Base-by-base conservation (phyloP, 2,113 vertebrate genomes). In the Cyprinodon tularosa region DNA sequence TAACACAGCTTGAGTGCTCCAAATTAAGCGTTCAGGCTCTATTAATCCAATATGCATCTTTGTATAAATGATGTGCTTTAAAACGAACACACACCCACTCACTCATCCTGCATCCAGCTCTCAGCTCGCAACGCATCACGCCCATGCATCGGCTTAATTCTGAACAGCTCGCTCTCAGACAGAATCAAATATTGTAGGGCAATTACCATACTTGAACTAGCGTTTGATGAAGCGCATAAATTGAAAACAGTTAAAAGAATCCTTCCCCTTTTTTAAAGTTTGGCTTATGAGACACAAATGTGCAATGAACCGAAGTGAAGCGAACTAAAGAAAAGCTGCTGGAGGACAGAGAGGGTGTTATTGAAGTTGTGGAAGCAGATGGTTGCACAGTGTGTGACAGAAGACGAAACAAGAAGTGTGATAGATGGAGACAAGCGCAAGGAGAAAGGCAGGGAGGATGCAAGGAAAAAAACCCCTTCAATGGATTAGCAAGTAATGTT, bases 351-450 rank as follows among this genome's bases (percentile, higher is more conserved):
- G 66, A 1, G 76, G 75, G 74, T 50, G 85, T 82, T 87, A 91
- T 86, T 92, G 90, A 91, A 93, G 88, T 89, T 88, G 60, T 83
- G 62, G 79, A 81, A 86, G 80, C 90, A 93, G 93, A 93, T 92
- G 90, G 86, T 76, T 67, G 83, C 88, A 74, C 90, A 89, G 91
- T 89, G 88, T 87, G 88, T 82, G 82, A 66, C 9, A 15, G 80
- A 78, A 86, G 60, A 74, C 74, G 74, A 53, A 75, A 79, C 68
- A 60, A 71, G 78, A 59, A 79, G 83, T 13, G 68, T 12, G 48
- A 60, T 77, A 72, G 80, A 83, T 57, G 63, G 74, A 74, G 65
- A n/a, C 64, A 66, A 57, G 69, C 72, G 78, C 68, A 72, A 53
- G 68, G 76, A 71, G 73, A 11, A 65, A 74, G 70, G 78, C 66